Percentiles rank a stretch among this genome's conserved stretches.
Evolutionary conservation across 2,113 vertebrate species (phyloP).

Genomic region (Cephalopholis sonnerati): DNA sequence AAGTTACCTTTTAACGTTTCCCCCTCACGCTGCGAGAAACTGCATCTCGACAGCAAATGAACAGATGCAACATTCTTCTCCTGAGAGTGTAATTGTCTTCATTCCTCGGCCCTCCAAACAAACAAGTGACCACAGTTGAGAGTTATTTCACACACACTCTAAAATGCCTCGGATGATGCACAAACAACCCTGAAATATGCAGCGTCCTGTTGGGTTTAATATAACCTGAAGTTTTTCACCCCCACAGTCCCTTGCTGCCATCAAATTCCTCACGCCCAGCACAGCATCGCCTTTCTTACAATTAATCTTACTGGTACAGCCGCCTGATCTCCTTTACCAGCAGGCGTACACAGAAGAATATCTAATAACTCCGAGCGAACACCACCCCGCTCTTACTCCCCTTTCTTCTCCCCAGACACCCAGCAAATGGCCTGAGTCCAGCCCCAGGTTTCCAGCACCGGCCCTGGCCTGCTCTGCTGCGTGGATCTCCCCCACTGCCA

Average conservation of each 20-base stretch:
- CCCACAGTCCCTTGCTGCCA: slow-evolving; percentile 39
- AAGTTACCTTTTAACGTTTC: not conserved
- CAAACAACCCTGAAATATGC: slow-evolving; percentile 55
- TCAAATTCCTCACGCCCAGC: slow-evolving; percentile 58
- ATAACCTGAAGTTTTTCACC: slow-evolving; percentile 27
- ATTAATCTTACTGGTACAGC: slow-evolving; percentile 47
- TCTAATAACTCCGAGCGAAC: slow-evolving; percentile 43
- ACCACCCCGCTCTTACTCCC: slow-evolving; percentile 12
- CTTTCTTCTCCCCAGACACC: slow-evolving; percentile 62
- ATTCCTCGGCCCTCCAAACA: slow-evolving; percentile 67
- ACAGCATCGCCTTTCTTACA: slow-evolving; percentile 45
- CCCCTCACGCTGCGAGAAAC: slow-evolving; percentile 2
- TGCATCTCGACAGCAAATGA: slow-evolving; percentile 25
- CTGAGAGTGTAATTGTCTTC: slow-evolving; percentile 43
- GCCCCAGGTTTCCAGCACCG: slow-evolving; percentile 59
- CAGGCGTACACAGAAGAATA: slow-evolving; percentile 45
- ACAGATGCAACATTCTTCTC: slow-evolving; percentile 57
- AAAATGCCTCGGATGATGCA: slow-evolving; percentile 42
- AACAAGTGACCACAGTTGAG: slow-evolving; percentile 55
- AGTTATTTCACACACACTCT: slow-evolving; percentile 57
- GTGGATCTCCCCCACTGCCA: slow-evolving; percentile 53
- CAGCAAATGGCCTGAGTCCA: slow-evolving; percentile 82
- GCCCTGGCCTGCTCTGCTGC: slow-evolving; percentile 40
- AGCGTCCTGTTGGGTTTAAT: slow-evolving; percentile 22
- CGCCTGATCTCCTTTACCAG: not conserved